Evolutionary conservation across 2,888 invertebrate species (phyloP), one percentile per base, ranked within the genome.

Genomic region (Prosapia bicincta): DNA sequence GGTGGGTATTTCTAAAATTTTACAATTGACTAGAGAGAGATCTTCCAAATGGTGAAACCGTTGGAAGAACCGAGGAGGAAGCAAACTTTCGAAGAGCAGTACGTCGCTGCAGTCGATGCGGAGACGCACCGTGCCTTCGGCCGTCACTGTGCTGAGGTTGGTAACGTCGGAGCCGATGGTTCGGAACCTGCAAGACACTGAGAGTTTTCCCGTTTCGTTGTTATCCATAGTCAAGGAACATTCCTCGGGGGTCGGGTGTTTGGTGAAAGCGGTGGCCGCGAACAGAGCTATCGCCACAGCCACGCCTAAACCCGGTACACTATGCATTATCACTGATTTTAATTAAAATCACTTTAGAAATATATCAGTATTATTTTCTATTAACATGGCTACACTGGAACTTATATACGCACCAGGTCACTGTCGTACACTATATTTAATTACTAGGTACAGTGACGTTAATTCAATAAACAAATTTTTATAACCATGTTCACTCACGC

Each of bases 61-160:
- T 79, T 90, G 89, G 84, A 94, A 93, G 80, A 90, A 90, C 80
- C 91, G 91, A 10, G 90, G 88, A 76, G 91, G 88, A 78, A 96
- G 85, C 77, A 90, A 89, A 86, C 94, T 95, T 86, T 94, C 94
- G 83, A 92, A 92, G 76, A 93, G 88, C 81, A 94, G 87, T 78
- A 91, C 90, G 83, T 92, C 91, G 84, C 91, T 92, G 86, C 96
- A 96, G 82, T 90, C 89, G 79, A 96, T 88, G 80, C 90, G 88
- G 79, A 96, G 86, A 79, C 89, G 90, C 79, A 90, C 89, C 66
- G 94, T 92, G 72, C 91, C 90, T 83, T 94, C 94, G 66, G 91
- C 87, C 75, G 86, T 86, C 72, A 87, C 85, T 79, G 89, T 89
- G 77, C 91, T 87, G 82, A 92, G 92, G 81, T 90, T 88, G 69